Conservation (phyloP, 2,797 vertebrate species). For the Gymnothorax javanicus region DNA sequence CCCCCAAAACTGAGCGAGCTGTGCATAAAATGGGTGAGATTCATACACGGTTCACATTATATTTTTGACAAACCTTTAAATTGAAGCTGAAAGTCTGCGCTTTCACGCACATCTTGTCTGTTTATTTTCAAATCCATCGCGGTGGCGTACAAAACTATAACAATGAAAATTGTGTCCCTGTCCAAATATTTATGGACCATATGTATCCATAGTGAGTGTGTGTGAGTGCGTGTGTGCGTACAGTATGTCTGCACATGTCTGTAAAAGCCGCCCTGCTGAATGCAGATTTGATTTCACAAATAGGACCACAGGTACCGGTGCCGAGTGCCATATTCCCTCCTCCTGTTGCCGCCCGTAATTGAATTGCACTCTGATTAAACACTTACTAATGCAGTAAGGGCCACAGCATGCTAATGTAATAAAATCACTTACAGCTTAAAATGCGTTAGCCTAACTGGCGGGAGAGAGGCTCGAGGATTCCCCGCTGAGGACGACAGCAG, state of each 20-base stretch:
- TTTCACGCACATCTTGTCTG: too few relatives aligned
- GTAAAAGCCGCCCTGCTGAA: constrained; percentile 39
- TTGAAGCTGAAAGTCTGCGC: too few relatives aligned
- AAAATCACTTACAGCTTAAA: constrained; percentile 47
- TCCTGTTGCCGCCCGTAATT: constrained; percentile 49
- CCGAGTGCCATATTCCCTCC: constrained; percentile 36
- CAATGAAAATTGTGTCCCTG: too few relatives aligned
- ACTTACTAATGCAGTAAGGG: constrained; percentile 50
- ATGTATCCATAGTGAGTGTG: too few relatives aligned
- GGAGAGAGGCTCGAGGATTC: constrained; percentile 37
- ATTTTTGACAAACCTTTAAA: too few relatives aligned
- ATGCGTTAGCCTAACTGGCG: constrained; percentile 41
- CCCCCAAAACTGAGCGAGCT: too few relatives aligned
- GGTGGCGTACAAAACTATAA: too few relatives aligned
- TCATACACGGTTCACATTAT: too few relatives aligned
- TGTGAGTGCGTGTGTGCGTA: neutral
- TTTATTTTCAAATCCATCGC: too few relatives aligned
- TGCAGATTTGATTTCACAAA: constrained; percentile 50
- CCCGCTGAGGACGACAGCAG: constrained; percentile 19
- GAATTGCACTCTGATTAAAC: constrained; percentile 57
- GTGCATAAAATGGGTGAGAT: too few relatives aligned
- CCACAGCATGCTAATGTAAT: constrained; percentile 49
- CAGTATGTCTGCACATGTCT: constrained; percentile 40
- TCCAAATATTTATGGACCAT: too few relatives aligned
- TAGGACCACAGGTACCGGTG: constrained; percentile 37